Conservation (phyloP, 1,140 invertebrate genomes). For the Cotesia typhae region DNA sequence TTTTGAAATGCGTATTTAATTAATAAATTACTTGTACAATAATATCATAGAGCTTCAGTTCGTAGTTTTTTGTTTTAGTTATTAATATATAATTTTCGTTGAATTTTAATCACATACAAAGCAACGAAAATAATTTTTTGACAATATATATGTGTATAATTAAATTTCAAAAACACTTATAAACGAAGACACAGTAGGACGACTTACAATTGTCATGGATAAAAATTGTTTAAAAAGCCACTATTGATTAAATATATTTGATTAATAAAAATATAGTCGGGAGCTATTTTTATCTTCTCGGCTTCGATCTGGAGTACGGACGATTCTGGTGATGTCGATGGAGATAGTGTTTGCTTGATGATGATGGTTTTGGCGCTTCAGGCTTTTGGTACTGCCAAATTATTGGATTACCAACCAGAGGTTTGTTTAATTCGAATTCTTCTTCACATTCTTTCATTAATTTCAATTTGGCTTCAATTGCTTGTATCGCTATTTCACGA, state of each 20-base stretch:
- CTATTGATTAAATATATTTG: neutral
- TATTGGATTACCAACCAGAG: constrained; percentile 71
- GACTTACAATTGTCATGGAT: constrained; percentile 6
- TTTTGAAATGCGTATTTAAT: too few species aligned
- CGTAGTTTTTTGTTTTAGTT: too few species aligned
- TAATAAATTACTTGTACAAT: too few species aligned
- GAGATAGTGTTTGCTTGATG: constrained; percentile 53
- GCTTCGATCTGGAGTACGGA: constrained; percentile 59
- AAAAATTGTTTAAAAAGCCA: constrained; percentile 17
- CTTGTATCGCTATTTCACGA: constrained; percentile 81
- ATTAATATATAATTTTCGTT: too few species aligned
- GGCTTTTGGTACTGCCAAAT: constrained; percentile 72
- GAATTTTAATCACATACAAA: too few species aligned
- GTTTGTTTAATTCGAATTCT: constrained; percentile 78
- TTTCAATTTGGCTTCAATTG: constrained; percentile 87
- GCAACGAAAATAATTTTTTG: too few species aligned
- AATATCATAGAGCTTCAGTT: too few species aligned
- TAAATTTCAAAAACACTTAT: too few species aligned
- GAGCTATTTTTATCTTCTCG: constrained; percentile 58
- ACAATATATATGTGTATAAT: too few species aligned
- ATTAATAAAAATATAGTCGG: constrained; percentile 6
- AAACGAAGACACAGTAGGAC: neutral
- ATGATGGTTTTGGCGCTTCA: constrained; percentile 62
- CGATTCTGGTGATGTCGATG: constrained; percentile 56
- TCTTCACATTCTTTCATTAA: constrained; percentile 76